Conservation (phyloP, 2,888 invertebrate species). For the Morpho deidamia region DNA sequence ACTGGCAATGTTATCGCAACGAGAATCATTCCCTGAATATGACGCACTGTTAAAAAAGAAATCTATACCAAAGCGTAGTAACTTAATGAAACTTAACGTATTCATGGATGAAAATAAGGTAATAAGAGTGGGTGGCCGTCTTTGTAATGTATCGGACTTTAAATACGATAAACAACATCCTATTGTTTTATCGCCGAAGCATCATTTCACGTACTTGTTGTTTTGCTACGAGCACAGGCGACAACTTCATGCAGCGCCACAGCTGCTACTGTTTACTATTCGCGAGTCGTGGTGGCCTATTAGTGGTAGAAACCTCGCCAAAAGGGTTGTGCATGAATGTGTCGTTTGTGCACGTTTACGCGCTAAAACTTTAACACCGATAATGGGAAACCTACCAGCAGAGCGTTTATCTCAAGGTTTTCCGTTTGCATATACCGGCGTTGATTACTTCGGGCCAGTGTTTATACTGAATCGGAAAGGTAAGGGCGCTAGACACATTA, state of each 20-base stretch:
- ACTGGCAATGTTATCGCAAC: background rate
- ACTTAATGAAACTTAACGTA: background rate
- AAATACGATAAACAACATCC: slow-evolving; percentile 18
- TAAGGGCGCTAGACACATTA: background rate
- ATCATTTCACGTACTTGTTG: slow-evolving; percentile 14
- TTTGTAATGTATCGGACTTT: slow-evolving; percentile 5
- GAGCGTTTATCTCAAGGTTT: slow-evolving; percentile 8
- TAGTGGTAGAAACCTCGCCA: slow-evolving; percentile 19
- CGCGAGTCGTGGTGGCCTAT: slow-evolving; percentile 21
- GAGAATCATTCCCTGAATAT: slow-evolving; percentile 3
- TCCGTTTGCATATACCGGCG: background rate
- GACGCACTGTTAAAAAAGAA: background rate
- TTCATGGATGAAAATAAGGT: background rate
- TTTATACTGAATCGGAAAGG: slow-evolving; percentile 2
- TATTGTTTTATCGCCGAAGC: slow-evolving; percentile 13
- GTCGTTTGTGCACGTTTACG: slow-evolving; percentile 13
- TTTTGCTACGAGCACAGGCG: slow-evolving; percentile 14
- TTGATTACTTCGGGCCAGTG: slow-evolving; percentile 10
- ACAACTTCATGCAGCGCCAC: slow-evolving; percentile 20
- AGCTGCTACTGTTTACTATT: slow-evolving; percentile 5
- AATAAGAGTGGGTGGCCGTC: slow-evolving; percentile 2
- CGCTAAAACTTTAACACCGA: slow-evolving; percentile 12
- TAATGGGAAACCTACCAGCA: slow-evolving; percentile 22
- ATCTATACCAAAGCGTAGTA: background rate
- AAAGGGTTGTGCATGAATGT: slow-evolving; percentile 12